Conservation (phyloP, 35 echinoderm and acorn worm species). For the Heliocidaris erythrogramma region DNA sequence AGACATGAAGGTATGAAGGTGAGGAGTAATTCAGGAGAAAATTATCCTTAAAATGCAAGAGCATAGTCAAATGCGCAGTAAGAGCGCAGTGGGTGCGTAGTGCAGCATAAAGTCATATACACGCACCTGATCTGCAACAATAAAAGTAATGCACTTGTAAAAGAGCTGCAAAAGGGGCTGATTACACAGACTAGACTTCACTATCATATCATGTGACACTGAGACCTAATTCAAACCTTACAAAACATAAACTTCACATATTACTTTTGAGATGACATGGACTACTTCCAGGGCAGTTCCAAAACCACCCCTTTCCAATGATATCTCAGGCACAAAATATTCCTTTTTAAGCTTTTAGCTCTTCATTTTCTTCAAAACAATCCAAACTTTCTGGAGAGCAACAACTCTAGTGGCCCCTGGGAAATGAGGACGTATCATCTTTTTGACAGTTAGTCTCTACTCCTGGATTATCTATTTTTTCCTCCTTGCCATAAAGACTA, state of each 20-base stretch:
- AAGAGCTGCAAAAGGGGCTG: neutral
- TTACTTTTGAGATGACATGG: neutral
- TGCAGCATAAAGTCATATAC: no score
- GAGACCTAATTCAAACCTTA: slow-evolving; percentile 22
- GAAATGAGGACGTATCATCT: neutral
- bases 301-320: neutral
- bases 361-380: neutral
- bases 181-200: neutral
- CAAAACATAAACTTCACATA: neutral
- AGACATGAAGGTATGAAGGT: no score
- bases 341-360: neutral
- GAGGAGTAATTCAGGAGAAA: no score
- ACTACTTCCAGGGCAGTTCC: neutral
- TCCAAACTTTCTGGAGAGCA: neutral
- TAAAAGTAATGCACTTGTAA: neutral
- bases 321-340: neutral
- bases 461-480: neutral
- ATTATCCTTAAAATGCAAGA: no score
- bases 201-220: slow-evolving; percentile 16
- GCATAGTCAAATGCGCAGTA: no score
- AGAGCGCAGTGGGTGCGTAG: no score
- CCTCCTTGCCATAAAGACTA: neutral
- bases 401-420: neutral
- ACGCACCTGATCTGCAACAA: no score
- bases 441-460: neutral